Percentiles rank a stretch among this genome's conserved stretches.
These are phyloP conservation scores for Hirundichthys speculiger DNA, from an alignment of 2,113 vertebrate genomes.

Conservation along the genomic window DNA sequence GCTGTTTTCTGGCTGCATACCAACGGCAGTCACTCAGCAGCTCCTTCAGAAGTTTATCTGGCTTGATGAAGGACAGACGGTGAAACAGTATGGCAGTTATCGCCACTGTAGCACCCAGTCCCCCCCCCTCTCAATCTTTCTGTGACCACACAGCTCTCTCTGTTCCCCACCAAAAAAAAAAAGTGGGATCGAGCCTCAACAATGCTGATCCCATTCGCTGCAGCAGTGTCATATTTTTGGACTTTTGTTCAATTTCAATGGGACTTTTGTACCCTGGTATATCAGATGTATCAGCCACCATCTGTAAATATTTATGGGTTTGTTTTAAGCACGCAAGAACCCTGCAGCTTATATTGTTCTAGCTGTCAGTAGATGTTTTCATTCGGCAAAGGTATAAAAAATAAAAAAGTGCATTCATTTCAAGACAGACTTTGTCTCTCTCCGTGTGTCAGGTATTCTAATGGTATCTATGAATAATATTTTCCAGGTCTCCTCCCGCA, in stretches of 20 bases:
- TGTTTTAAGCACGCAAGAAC: slow-evolving; percentile 64
- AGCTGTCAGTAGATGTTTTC: slow-evolving; percentile 60
- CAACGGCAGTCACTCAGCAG: slow-evolving; percentile 81
- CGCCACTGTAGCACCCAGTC: slow-evolving; percentile 57
- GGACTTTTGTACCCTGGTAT: slow-evolving; percentile 60
- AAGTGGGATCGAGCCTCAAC: slow-evolving; percentile 55
- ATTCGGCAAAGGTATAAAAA: slow-evolving; percentile 45
- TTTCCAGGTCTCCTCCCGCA: slow-evolving; percentile 94
- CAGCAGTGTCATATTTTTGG: slow-evolving; percentile 68
- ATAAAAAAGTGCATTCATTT: slow-evolving; percentile 54
- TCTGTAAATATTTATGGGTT: slow-evolving; percentile 78
- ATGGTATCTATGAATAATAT: slow-evolving; percentile 76
- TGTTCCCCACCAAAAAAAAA: slow-evolving; percentile 56
- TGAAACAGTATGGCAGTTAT: slow-evolving; percentile 73
- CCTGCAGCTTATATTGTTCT: slow-evolving; percentile 63
- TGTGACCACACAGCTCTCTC: slow-evolving; percentile 76
- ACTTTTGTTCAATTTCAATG: slow-evolving; percentile 58
- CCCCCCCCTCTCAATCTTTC: slow-evolving; percentile 38
- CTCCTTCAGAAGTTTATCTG: slow-evolving; percentile 83
- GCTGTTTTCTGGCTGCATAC: slow-evolving; percentile 79
- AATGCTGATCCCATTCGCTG: slow-evolving; percentile 57
- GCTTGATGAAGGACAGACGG: slow-evolving; percentile 74
- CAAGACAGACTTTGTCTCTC: slow-evolving; percentile 39
- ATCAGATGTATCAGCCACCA: slow-evolving; percentile 67
- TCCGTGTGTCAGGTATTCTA: slow-evolving; percentile 60